phyloP scores from a whole-genome alignment of 2,113 vertebrate species.

The Barbus barbus region DNA sequence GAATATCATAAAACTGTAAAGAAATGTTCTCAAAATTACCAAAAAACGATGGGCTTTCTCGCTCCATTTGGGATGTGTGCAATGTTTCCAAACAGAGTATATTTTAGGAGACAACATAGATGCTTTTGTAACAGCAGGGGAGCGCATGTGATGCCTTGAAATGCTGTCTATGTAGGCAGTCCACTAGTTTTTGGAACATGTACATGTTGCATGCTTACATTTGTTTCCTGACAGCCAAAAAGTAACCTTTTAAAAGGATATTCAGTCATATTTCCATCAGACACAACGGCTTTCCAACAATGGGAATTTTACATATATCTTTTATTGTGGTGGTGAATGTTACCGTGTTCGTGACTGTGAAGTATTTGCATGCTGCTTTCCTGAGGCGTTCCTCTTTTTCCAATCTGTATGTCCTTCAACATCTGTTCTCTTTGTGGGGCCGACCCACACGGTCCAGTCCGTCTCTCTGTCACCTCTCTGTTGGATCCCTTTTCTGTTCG shows the following conservation, averaged over 20 bases:
- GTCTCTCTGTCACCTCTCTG: constrained; percentile 20
- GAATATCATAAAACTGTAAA: not conserved
- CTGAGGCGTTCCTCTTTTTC: not conserved
- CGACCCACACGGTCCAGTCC: constrained; percentile 20
- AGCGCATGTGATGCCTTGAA: not conserved
- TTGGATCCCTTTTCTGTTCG: constrained; percentile 43
- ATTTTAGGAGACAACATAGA: no score
- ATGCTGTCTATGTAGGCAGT: not conserved
- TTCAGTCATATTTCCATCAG: not conserved
- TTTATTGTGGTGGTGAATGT: constrained; percentile 6
- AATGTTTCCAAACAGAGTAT: no score
- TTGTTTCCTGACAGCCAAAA: not conserved
- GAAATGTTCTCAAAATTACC: not conserved
- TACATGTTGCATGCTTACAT: not conserved
- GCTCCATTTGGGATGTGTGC: no score
- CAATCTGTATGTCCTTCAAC: not conserved
- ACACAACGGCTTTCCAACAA: not conserved
- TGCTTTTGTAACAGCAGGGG: not conserved
- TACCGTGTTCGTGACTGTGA: not conserved
- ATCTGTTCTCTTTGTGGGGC: not conserved
- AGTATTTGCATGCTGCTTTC: constrained; percentile 38
- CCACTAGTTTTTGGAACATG: not conserved
- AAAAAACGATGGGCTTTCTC: no score
- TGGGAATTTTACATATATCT: not conserved
- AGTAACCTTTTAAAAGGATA: not conserved